A percentile compares a stretch with the other conserved stretches of the same genome.
phyloP scores from a whole-genome alignment of 2,797 vertebrate genomes.

The Heteromormyrus szaboi region DNA sequence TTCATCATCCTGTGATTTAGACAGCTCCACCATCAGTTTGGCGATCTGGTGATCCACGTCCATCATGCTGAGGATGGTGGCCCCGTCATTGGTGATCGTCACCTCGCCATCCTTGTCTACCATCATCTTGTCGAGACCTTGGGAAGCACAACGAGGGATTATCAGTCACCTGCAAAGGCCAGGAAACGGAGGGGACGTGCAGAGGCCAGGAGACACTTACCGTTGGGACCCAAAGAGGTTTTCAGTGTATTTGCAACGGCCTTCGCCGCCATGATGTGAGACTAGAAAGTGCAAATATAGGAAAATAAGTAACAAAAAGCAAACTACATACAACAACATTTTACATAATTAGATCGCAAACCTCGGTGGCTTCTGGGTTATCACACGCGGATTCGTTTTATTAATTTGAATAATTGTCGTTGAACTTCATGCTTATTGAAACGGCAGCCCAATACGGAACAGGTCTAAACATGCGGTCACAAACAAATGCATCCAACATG shows the following conservation, averaged over 20 bases:
- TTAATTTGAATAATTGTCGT: neutral
- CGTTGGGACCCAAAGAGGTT: conserved; percentile 95
- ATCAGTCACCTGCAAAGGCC: neutral
- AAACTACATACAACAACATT: neutral
- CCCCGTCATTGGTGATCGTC: conserved; percentile 95
- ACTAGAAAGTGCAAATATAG: conserved; percentile 59
- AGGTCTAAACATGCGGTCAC: neutral
- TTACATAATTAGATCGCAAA: neutral
- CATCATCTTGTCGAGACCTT: conserved; percentile 99
- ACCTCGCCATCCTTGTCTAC: conserved; percentile 95
- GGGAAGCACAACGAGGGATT: neutral
- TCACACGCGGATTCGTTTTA: neutral
- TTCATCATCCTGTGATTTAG: conserved; percentile 98
- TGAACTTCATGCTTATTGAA: neutral
- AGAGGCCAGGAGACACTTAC: conserved; percentile 51
- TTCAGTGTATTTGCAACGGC: conserved; percentile 88
- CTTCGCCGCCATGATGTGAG: conserved; percentile 97
- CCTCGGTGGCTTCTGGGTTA: neutral
- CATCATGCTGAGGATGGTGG: conserved; percentile 97
- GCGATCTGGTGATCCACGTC: conserved; percentile 97
- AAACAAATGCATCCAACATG: neutral
- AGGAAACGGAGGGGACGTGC: too few species aligned
- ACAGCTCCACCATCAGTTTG: conserved; percentile 97
- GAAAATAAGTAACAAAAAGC: neutral
- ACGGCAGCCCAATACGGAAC: neutral